Base-by-base conservation (phyloP, 2,113 vertebrate genomes). In the Octodon degus region DNA sequence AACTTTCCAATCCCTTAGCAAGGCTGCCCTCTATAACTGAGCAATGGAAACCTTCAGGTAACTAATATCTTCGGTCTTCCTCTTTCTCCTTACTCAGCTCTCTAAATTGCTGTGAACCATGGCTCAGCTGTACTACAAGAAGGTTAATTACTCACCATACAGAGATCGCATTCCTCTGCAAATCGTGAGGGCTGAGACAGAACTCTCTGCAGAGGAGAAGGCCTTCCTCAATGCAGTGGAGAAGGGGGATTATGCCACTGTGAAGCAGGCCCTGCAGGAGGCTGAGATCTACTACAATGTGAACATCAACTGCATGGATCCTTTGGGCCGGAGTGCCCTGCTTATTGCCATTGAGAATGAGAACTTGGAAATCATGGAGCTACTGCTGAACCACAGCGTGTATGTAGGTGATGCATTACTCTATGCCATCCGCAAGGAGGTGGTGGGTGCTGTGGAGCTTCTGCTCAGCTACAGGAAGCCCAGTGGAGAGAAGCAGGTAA, bases 281-380 rank as follows among this genome's bases (percentile, higher is more conserved):
- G 99, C 99, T 0, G 99, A 99, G 98, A 99, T 99, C 97, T 99
- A 99, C 98, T 99, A 99, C 98, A 99, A 99, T 98, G 99, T 99
- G 98, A 99, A 99, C 92, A 99, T 99, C 80, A 99, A 99, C 98
- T 99, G 99, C 62, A 99, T 99, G 98, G 99, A 99, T 98, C 99
- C 99, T 37, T 98, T 99, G 89, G 99, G 99, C 63, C 99, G 99
- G 97, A 99, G 99, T 5, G 99, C 99, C 67, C 99, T 99, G 2
- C 99, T 99, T 97, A 99, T 99, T 92, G 99, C 99, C 98, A 99
- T 99, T 97, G 99, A 99, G 98, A 99, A 99, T 25, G 99, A 99
- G 98, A 99, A 99, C 97, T 97, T 99, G 98, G 99, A 99, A 98
- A 99, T 99, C 97, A 99, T 99, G 99, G 99, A 99, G 98, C 98